Conservation (phyloP, 2,797 vertebrate species). For the Esox lucius region DNA sequence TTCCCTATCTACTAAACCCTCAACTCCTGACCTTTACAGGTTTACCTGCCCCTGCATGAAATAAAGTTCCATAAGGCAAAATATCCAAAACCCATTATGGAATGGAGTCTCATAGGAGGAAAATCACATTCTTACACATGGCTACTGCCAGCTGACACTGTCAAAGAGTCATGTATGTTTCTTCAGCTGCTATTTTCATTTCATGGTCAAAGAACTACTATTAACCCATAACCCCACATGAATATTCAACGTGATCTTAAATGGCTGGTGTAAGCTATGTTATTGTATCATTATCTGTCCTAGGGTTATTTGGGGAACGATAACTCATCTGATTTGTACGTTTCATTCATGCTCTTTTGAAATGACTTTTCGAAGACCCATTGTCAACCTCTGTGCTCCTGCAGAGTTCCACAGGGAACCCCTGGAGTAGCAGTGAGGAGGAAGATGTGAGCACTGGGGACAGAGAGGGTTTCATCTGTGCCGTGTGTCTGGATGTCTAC, state of each 20-base stretch:
- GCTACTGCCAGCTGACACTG: slow-evolving; percentile 1
- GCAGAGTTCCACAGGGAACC: slow-evolving; percentile 79
- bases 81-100: slow-evolving; percentile 4
- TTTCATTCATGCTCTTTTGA: background rate
- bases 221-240: background rate
- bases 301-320: slow-evolving; percentile 79
- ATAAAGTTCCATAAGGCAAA: slow-evolving; percentile 13
- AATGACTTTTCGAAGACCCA: background rate
- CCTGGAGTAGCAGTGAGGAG: slow-evolving; percentile 70
- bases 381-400: background rate
- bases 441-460: slow-evolving; percentile 55
- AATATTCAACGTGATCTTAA: background rate
- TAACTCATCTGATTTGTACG: slow-evolving; percentile 18
- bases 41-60: slow-evolving; percentile 37
- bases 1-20: slow-evolving; percentile 6
- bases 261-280: background rate
- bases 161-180: background rate
- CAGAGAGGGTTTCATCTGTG: slow-evolving; percentile 88
- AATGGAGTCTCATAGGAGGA: slow-evolving; percentile 29
- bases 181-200: background rate
- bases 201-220: background rate
- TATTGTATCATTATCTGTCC: background rate
- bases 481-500: slow-evolving; percentile 93
- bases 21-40: background rate
- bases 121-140: slow-evolving; percentile 27